Evolutionary conservation across 2,888 invertebrate genomes (phyloP).

Genomic region (Dexiosoma caninum): DNA sequence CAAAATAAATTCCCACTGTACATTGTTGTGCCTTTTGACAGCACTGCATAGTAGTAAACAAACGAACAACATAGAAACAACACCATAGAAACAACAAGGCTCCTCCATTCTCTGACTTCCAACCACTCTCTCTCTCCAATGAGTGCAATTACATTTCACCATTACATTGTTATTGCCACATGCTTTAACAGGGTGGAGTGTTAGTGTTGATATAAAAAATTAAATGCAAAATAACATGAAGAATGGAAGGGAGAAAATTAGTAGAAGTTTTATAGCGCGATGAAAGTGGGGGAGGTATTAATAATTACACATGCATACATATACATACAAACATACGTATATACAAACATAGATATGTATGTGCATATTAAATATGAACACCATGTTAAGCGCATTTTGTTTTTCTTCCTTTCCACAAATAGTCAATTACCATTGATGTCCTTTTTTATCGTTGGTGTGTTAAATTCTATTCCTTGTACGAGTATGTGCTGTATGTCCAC

Average conservation of each 20-base stretch:
- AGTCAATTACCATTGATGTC: constrained; percentile 54
- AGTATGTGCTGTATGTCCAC: not conserved
- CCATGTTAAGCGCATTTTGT: not conserved
- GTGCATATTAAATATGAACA: too few relatives aligned
- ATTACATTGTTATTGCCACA: not conserved
- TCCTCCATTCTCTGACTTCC: not conserved
- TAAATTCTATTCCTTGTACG: constrained; percentile 11
- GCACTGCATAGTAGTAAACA: constrained; percentile 33
- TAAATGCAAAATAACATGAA: not conserved
- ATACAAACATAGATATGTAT: too few relatives aligned
- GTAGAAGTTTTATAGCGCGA: not conserved
- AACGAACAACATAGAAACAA: not conserved
- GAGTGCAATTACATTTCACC: not conserved
- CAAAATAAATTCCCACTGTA: not conserved
- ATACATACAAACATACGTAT: too few relatives aligned
- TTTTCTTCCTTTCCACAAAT: constrained; percentile 5
- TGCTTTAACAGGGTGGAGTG: not conserved
- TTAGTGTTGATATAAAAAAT: not conserved
- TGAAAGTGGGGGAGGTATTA: not conserved
- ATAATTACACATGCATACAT: too few relatives aligned
- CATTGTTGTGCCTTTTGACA: constrained; percentile 7
- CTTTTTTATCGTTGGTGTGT: constrained; percentile 26
- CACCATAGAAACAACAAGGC: not conserved
- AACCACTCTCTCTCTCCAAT: not conserved
- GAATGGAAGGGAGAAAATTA: not conserved